Evolutionary conservation across 2,113 vertebrate genomes (phyloP).

Genomic region (Lichenostomus cassidix): DNA sequence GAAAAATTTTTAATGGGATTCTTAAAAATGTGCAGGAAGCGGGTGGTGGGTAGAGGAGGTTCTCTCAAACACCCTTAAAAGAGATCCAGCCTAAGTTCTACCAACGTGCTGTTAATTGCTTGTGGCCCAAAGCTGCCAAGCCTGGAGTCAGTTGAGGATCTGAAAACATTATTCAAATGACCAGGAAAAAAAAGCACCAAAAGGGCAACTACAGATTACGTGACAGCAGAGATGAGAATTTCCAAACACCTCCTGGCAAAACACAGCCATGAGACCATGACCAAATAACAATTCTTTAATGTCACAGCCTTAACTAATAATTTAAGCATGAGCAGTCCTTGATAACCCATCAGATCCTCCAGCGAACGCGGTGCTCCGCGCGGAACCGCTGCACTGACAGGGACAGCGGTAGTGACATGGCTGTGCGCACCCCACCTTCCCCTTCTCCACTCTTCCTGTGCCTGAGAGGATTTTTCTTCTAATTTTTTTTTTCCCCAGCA

Average conservation of each 20-base stretch:
- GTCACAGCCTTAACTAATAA: slow-evolving; percentile 56
- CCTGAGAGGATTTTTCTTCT: slow-evolving; percentile 23
- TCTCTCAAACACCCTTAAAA: neutral
- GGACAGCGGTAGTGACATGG: neutral
- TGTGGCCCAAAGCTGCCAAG: slow-evolving; percentile 43
- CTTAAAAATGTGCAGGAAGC: slow-evolving; percentile 65
- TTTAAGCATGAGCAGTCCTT: slow-evolving; percentile 38
- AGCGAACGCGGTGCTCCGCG: neutral
- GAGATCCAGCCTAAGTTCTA: slow-evolving; percentile 27
- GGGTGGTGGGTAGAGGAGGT: neutral
- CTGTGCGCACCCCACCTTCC: neutral
- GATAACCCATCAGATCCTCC: slow-evolving; percentile 31
- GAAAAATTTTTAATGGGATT: slow-evolving; percentile 75
- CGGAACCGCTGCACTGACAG: neutral
- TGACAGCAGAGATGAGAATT: slow-evolving; percentile 44
- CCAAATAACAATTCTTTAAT: slow-evolving; percentile 48
- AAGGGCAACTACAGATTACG: slow-evolving; percentile 59
- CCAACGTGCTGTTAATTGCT: slow-evolving; percentile 36
- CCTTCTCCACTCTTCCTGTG: neutral
- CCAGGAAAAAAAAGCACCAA: slow-evolving; percentile 29
- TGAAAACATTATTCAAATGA: slow-evolving; percentile 53
- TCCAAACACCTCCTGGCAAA: slow-evolving; percentile 52
- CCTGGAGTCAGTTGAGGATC: slow-evolving; percentile 18
- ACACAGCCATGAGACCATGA: slow-evolving; percentile 25
- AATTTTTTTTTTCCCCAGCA: slow-evolving; percentile 38